Conservation (phyloP, 2,113 vertebrate genomes). For the Ammodytes dubius region DNA sequence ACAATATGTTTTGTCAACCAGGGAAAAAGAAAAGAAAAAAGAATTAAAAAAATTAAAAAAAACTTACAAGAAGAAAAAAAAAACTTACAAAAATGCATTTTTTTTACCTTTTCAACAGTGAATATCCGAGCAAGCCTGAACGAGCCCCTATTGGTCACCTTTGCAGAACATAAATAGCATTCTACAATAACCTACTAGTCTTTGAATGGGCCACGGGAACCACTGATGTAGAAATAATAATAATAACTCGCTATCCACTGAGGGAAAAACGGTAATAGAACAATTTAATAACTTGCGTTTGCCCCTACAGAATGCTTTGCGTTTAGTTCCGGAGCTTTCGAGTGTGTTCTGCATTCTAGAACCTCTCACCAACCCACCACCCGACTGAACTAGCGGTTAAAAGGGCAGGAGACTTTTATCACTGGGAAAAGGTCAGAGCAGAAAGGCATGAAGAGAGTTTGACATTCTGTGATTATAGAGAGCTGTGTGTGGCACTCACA, state of each 20-base stretch:
- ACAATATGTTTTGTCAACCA: too few species aligned
- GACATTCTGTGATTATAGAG: slow-evolving; percentile 78
- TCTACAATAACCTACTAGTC: slow-evolving; percentile 22
- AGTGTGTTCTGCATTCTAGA: slow-evolving; percentile 39
- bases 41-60: too few species aligned
- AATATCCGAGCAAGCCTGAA: neutral
- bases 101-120: neutral
- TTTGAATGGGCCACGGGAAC: neutral
- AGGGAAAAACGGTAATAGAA: slow-evolving; percentile 47
- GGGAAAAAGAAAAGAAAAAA: too few species aligned
- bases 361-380: slow-evolving; percentile 12
- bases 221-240: neutral
- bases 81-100: neutral
- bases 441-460: slow-evolving; percentile 71
- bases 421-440: slow-evolving; percentile 75
- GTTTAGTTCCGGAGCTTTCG: slow-evolving; percentile 39
- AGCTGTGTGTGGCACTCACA: slow-evolving; percentile 2
- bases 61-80: neutral
- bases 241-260: slow-evolving; percentile 33
- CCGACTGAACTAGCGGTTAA: slow-evolving; percentile 36
- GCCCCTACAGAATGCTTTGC: slow-evolving; percentile 35
- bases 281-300: slow-evolving; percentile 48
- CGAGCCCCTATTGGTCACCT: neutral
- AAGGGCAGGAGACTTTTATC: slow-evolving; percentile 63
- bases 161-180: neutral